phyloP scores from a whole-genome alignment of 2,797 vertebrate genomes.

The Dendrocincla fuliginosa region DNA sequence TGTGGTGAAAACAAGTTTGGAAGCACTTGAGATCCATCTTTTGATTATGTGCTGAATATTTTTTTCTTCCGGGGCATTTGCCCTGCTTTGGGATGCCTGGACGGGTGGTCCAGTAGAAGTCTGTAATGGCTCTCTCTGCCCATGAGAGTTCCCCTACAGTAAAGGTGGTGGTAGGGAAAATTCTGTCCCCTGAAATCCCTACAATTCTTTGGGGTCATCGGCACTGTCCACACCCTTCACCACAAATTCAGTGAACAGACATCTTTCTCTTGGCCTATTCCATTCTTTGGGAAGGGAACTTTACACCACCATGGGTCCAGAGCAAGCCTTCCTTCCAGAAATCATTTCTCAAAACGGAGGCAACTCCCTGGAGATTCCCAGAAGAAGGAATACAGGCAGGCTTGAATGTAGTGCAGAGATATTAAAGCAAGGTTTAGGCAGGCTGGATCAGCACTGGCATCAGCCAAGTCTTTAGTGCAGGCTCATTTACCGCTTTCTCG shows the following conservation, averaged over 20 bases:
- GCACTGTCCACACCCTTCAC: background rate
- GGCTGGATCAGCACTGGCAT: background rate
- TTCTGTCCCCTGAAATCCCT: background rate
- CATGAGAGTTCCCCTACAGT: background rate
- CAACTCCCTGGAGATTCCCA: background rate
- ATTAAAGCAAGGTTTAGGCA: background rate
- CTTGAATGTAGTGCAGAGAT: background rate
- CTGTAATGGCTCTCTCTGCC: background rate
- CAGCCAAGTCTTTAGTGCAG: background rate
- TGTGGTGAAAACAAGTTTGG: background rate
- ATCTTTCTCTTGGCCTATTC: background rate
- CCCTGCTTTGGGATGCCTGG: background rate
- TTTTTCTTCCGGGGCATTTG: background rate
- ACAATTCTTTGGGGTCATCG: background rate
- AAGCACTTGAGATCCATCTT: background rate
- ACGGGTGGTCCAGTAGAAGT: background rate
- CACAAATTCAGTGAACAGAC: background rate
- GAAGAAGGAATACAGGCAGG: background rate
- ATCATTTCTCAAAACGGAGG: background rate
- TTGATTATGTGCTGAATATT: background rate
- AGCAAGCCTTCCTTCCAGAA: background rate
- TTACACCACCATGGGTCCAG: background rate
- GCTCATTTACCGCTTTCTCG: background rate
- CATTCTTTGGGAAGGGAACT: background rate
- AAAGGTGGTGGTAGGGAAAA: background rate